A percentile compares a stretch with the other conserved stretches of the same genome.
phyloP scores from a whole-genome alignment of 2,888 invertebrate genomes.

The Stramonita haemastoma region DNA sequence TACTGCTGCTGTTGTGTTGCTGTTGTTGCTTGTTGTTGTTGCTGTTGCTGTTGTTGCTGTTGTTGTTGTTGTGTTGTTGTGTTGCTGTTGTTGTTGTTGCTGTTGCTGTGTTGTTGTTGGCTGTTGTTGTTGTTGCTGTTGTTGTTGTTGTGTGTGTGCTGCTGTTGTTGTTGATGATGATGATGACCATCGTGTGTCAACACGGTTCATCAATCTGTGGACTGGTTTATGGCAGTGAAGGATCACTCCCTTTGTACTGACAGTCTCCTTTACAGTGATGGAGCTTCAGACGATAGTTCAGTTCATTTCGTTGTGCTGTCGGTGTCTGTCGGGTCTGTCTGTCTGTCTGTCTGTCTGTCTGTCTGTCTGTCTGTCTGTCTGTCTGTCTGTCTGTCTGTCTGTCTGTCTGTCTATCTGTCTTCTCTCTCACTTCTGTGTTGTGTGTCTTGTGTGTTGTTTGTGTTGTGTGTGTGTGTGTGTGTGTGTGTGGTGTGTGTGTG shows the following conservation, averaged over 20 bases:
- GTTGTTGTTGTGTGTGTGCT: background rate
- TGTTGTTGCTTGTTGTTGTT: background rate
- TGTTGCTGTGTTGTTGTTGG: background rate
- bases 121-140: too few species aligned
- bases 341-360: background rate
- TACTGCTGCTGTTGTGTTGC: background rate
- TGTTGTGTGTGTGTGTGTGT: constrained; percentile 1
- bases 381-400: too few species aligned
- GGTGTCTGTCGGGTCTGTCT: background rate
- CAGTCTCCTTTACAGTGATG: too few species aligned
- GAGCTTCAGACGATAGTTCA: too few species aligned
- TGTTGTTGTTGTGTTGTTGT: background rate
- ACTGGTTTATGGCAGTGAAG: background rate
- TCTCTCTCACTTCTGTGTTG: too few species aligned
- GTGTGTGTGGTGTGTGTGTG: background rate
- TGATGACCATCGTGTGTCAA: background rate
- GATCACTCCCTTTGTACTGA: background rate
- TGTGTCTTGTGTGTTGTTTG: constrained; percentile 5
- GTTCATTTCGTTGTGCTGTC: background rate
- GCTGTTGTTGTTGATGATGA: background rate
- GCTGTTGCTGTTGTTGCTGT: background rate
- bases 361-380: too few species aligned
- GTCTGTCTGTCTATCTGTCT: background rate
- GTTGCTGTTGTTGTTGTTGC: background rate
- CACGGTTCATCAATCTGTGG: too few species aligned